Evolutionary conservation across 2,797 vertebrate genomes (phyloP), one percentile per base, ranked within the genome.

Genomic region (Trachops cirrhosus): DNA sequence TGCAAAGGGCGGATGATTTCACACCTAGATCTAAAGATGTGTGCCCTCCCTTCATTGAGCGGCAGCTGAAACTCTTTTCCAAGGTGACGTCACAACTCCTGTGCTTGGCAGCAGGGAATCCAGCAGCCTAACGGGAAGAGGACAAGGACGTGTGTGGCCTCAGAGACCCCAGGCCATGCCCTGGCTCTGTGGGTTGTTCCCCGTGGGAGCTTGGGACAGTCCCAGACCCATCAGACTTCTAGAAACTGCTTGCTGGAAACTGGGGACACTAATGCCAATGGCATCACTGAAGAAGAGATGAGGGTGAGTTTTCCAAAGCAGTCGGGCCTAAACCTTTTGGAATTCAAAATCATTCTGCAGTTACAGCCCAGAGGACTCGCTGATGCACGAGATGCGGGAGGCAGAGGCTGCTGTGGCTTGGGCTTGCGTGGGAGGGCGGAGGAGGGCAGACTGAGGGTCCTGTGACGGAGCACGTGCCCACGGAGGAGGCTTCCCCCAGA

Each of bases 71-170:
- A 22, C 34, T 19, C 9, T 22, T 24, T 39, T 14, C n/a, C 10
- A 8, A 12, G 37, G 50, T 14, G 4, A 39, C 0, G 0, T 62
- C n/a, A 6, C 0, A 6, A 1, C 4, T 46, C 22, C 6, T 26
- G 39, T 44, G 70, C 39, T 26, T 0, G 12, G 39, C 18, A 70
- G 68, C 68, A 39, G 37, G 37, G 37, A 21, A 71, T 6, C 3
- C 18, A 70, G 74, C 26, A 6, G 6, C 19, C 1, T 15, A 5
- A 9, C 2, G 10, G 19, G 3, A 44, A 32, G 48, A 41, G 34
- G 11, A 10, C 1, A 2, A 0, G 0, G 6, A 32, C 5, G 6
- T 15, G 29, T 5, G 18, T 19, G 29, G 29, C 16, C 14, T 44
- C 57, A 32, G 29, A 57, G 70, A 46, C 29, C 26, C n/a, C 52